A percentile compares a stretch with the other conserved stretches of the same genome.
These are phyloP conservation scores for Muscina levida DNA, from an alignment of 2,888 invertebrate species.

Conservation along the genomic window DNA sequence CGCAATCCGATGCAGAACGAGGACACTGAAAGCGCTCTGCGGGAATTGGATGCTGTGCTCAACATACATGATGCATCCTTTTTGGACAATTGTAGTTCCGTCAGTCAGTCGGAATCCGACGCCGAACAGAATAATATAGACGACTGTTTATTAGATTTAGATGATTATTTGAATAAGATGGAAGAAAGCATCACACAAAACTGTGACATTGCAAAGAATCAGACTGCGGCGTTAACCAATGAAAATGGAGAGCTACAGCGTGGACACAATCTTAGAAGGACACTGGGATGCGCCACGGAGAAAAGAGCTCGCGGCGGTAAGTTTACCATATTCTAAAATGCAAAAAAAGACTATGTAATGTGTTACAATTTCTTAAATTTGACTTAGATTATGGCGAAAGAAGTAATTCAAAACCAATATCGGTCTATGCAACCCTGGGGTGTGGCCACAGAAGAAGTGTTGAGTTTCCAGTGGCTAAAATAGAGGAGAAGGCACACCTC, in stretches of 20 bases:
- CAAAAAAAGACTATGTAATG: not conserved
- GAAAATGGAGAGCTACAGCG: conserved; percentile 1
- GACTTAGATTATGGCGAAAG: too few relatives aligned
- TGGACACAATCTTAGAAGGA: conserved; percentile 35
- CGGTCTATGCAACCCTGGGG: not conserved
- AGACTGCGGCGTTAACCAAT: not conserved
- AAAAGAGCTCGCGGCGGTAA: conserved; percentile 11
- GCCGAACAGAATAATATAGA: conserved; percentile 75
- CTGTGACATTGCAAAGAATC: conserved; percentile 21
- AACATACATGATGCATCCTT: conserved; percentile 72
- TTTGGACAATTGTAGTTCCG: conserved; percentile 47
- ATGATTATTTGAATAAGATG: conserved; percentile 81
- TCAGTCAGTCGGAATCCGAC: conserved; percentile 43
- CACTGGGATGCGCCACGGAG: conserved; percentile 39
- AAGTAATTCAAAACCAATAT: not conserved
- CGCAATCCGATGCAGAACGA: conserved; percentile 47
- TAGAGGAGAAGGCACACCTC: not conserved
- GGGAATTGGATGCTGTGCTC: conserved; percentile 76
- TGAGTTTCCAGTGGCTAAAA: not conserved
- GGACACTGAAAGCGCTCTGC: conserved; percentile 74
- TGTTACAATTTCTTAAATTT: too few relatives aligned
- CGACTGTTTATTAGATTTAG: conserved; percentile 81
- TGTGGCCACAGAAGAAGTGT: not conserved
- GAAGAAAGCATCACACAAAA: conserved; percentile 72
- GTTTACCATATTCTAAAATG: not conserved